These are phyloP conservation scores for Sinotaia quadrata DNA, from an alignment of 2,888 invertebrate genomes.

Conservation along the genomic window DNA sequence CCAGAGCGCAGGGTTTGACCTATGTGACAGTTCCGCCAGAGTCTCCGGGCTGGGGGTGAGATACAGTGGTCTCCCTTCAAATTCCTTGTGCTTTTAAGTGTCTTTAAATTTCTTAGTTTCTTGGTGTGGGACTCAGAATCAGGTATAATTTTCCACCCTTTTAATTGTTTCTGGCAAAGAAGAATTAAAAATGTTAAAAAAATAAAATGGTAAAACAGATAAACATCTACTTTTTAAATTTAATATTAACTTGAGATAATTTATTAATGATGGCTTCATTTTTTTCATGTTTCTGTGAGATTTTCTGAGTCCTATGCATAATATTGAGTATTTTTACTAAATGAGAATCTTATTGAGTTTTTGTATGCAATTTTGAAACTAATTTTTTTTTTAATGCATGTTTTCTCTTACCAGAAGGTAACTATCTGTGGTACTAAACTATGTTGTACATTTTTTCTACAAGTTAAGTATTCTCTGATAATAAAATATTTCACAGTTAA, in stretches of 20 bases:
- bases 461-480: not conserved
- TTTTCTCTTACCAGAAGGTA: not conserved
- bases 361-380: not conserved
- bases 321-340: no score
- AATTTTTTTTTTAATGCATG: not conserved
- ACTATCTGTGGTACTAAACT: not conserved
- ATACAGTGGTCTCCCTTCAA: constrained; percentile 3
- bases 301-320: constrained; percentile 11
- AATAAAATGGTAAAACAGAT: no score
- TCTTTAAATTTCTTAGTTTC: constrained; percentile 8
- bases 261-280: not conserved
- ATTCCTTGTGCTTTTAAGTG: not conserved
- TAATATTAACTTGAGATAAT: no score
- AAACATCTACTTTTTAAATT: no score
- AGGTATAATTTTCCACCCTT: no score
- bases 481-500: not conserved
- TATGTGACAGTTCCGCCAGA: constrained; percentile 45
- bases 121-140: constrained; percentile 5
- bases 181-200: no score
- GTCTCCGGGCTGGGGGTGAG: constrained; percentile 45
- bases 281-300: not conserved
- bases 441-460: no score
- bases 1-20: constrained; percentile 34
- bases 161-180: no score
- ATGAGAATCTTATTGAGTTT: no score